Base-by-base conservation (phyloP, 2,797 vertebrate species). In the Hyperoplus lanceolatus region DNA sequence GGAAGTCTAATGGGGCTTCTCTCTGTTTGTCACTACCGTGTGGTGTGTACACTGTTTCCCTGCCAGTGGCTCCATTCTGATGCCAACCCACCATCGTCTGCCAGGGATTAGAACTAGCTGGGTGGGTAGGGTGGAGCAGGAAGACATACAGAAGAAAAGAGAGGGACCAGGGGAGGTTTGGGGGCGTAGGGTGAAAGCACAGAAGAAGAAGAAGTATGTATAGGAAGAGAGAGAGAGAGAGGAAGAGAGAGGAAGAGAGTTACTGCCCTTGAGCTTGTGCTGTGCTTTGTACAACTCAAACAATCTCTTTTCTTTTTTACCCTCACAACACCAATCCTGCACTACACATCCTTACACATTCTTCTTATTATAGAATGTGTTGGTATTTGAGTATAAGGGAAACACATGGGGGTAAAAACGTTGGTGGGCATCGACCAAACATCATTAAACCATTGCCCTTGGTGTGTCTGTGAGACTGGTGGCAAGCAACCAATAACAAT, bases 71-170 rank as follows among this genome's bases (percentile, higher is more conserved):
- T 84, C 70, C 80, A 58, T 84, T 88, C 68, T 70, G 74, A 88
- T 93, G 93, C 93, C 93, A 94, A 88, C 90, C 89, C 90, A 87
- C 86, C 78, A 59, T 94, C 90, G 87, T 93, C 90, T 94, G 91
- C 93, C 87, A 90, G 90, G 91, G 84, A 93, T 81, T 70, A 82
- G 75, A 91, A 90, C 83, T 92, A 89, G 87, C 87, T 88, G 89
- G 82, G 81, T 89, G 84, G 85, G 87, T 64, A 86, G 93, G 93
- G 91, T 90, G 91, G 90, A 91, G 88, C 90, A 91, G 93, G 92
- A 94, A 94, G 89, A 88, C 75, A 83, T 74, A 42, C 29, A 29
- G 29, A 29, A 29, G 80, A 76, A 80, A 86, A 88, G 77, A 76
- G 73, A 62, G 58, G 82, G 75, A 42, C 66, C 78, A 79, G 65